Base-by-base conservation (phyloP, 1,140 invertebrate species). In the Atta colombica region DNA sequence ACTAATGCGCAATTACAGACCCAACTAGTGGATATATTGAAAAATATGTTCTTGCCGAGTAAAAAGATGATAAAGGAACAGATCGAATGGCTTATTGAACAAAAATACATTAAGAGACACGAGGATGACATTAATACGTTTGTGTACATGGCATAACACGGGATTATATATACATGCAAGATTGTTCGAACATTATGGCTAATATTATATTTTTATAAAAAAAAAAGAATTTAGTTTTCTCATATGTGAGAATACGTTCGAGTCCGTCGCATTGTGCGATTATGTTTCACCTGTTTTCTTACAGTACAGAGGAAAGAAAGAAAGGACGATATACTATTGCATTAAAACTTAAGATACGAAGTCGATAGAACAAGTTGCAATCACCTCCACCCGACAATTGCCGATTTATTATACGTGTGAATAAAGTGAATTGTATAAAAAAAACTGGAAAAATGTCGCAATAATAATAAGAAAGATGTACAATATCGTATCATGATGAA, bases 41-140 rank as follows among this genome's bases (percentile, higher is more conserved):
- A 99, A 95, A 99, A 99, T 94, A 99, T 99, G 99, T 99, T 99
- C 96, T 95, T 99, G 90, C 99, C 99, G 49, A 99, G 98, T 86
- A 99, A 99, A 96, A 99, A 99, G 96, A 98, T 99, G 97, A 99
- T 99, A 89, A 99, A 99, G 96, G 99, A 99, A 96, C 99, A 99
- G 96, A 97, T 99, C 51, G 99, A 99, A 95, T 99, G 99, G 99
- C 96, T 99, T 12, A 99, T 99, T 90, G 99, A 99, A 96, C 98
- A 99, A 94, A 99, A 99, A 95, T 99, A 99, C 94, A 99, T 99
- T 97, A 96, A 97, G 85, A 96, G 99, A 88, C 99, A 99, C 95
- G 99, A 99, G 92, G 98, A 99, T 89, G 98, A 99, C 95, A 99
- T 99, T 93, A 99, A 99, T 95, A 98, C 98, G 92, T 99, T 99